Percentiles rank a stretch among this genome's conserved stretches.
phyloP scores from a whole-genome alignment of 2,113 vertebrate species.

The Empidonax traillii region DNA sequence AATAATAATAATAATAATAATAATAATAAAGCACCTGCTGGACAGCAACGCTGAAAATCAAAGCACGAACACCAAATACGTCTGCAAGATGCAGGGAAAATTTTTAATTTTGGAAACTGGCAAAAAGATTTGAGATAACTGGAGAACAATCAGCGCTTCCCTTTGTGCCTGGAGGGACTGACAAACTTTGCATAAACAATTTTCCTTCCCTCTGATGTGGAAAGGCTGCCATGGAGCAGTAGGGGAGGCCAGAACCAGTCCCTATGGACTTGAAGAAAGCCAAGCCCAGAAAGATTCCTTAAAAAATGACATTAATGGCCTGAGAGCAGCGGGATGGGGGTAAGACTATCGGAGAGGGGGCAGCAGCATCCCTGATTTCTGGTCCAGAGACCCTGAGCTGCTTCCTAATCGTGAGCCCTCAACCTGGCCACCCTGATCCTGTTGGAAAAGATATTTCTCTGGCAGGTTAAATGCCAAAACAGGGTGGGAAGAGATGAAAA shows the following conservation, averaged over 20 bases:
- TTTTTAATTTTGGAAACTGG: slow-evolving; percentile 49
- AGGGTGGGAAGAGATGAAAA: neutral
- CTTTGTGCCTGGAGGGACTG: slow-evolving; percentile 4
- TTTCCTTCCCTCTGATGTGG: slow-evolving; percentile 19
- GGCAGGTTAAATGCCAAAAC: neutral
- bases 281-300: neutral
- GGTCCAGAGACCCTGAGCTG: neutral
- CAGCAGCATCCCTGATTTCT: neutral
- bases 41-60: neutral
- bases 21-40: neutral
- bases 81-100: neutral
- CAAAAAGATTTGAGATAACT: slow-evolving; percentile 49
- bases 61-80: neutral
- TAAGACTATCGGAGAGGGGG: neutral
- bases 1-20: too few species aligned
- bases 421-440: neutral
- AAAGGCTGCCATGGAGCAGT: neutral
- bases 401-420: neutral
- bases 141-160: slow-evolving; percentile 16
- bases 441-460: rapidly evolving
- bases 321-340: neutral
- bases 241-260: neutral
- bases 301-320: neutral
- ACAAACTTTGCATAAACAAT: slow-evolving; percentile 31
- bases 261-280: neutral